phyloP scores from a whole-genome alignment of 1,140 invertebrate species.

The Orussus abietinus region DNA sequence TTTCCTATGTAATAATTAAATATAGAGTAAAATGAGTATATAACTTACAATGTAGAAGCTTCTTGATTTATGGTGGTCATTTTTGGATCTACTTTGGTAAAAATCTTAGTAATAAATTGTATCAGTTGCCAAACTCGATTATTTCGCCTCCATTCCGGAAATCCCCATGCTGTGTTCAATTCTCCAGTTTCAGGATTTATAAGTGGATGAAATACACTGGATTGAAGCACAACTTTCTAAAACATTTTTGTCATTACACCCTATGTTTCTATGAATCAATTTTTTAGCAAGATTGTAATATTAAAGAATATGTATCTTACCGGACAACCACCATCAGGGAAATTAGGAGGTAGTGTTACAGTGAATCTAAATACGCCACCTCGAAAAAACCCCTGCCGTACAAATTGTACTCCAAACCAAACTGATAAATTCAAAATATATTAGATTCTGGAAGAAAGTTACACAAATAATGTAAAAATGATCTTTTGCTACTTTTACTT shows the following conservation, averaged over 20 bases:
- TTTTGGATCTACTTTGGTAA: slow-evolving; percentile 71
- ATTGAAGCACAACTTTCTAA: slow-evolving; percentile 81
- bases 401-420: slow-evolving; percentile 92
- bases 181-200: slow-evolving; percentile 74
- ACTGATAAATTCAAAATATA: slow-evolving; percentile 54
- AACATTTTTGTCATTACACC: slow-evolving; percentile 33
- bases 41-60: slow-evolving; percentile 71
- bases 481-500: no score
- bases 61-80: slow-evolving; percentile 67
- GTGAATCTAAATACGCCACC: slow-evolving; percentile 87
- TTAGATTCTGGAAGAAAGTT: slow-evolving; percentile 10
- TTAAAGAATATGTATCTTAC: slow-evolving; percentile 55
- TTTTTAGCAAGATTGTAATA: slow-evolving; percentile 3
- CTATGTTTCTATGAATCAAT: neutral
- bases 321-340: slow-evolving; percentile 81
- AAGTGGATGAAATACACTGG: slow-evolving; percentile 82
- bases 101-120: slow-evolving; percentile 77
- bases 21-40: slow-evolving; percentile 13
- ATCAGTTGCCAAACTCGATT: slow-evolving; percentile 87
- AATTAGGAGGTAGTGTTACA: slow-evolving; percentile 79
- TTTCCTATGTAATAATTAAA: slow-evolving; percentile 14
- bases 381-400: slow-evolving; percentile 81
- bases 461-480: slow-evolving; percentile 11
- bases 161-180: slow-evolving; percentile 72
- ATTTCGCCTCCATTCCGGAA: slow-evolving; percentile 78